phyloP scores from a whole-genome alignment of 2,113 vertebrate species.

The Macrotis lagotis region DNA sequence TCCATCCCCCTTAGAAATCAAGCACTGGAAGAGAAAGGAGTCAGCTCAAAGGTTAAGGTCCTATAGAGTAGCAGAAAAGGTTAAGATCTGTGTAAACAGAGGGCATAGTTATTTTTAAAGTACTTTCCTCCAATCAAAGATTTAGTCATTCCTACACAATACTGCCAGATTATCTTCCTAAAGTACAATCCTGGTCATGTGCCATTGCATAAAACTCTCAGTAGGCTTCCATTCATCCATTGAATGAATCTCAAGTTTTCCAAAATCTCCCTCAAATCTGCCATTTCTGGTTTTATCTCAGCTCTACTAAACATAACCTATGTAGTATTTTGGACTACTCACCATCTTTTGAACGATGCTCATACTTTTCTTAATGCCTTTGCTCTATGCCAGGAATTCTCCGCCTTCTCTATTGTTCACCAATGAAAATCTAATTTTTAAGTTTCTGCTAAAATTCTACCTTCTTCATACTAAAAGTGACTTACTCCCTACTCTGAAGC shows the following conservation, averaged over 20 bases:
- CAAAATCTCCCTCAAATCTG: not conserved
- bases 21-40: not conserved
- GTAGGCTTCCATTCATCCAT: not conserved
- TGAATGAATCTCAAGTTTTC: not conserved
- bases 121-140: not conserved
- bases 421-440: not conserved
- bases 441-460: not conserved
- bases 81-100: not conserved
- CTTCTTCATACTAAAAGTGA: not conserved
- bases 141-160: not conserved
- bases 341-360: not conserved
- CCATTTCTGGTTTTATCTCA: not conserved
- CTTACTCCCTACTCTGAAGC: not conserved
- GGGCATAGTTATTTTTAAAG: not conserved
- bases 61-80: not conserved
- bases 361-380: not conserved
- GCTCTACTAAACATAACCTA: not conserved
- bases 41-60: not conserved
- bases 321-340: not conserved
- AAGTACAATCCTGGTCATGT: no score
- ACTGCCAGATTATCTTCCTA: not conserved
- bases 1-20: not conserved
- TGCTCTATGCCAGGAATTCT: not conserved
- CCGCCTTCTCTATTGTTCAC: not conserved
- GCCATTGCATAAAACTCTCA: not conserved